phyloP scores from a whole-genome alignment of 1,140 invertebrate genomes.

The Aricia agestis region DNA sequence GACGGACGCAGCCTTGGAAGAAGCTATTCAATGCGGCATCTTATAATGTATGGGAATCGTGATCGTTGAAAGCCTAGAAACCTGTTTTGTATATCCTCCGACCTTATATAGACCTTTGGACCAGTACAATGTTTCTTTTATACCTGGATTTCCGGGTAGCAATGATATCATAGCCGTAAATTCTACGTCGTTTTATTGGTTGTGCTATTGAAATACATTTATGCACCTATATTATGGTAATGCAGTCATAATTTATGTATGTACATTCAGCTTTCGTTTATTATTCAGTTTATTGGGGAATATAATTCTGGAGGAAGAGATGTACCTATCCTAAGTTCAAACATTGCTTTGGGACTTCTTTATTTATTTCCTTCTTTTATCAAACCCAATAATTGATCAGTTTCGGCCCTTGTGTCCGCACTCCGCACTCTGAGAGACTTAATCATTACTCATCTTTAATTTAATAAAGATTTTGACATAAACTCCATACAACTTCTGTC shows the following conservation, averaged over 20 bases:
- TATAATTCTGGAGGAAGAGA: background rate
- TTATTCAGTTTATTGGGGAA: background rate
- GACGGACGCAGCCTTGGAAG: background rate
- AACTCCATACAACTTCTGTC: too few relatives aligned
- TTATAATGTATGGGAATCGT: constrained; percentile 1
- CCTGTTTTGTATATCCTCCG: constrained; percentile 12
- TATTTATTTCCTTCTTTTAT: too few relatives aligned
- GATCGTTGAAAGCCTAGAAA: constrained; percentile 5
- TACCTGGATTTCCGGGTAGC: constrained; percentile 3
- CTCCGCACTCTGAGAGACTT: too few relatives aligned
- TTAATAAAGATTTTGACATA: too few relatives aligned
- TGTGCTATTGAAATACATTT: background rate
- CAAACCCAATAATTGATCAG: too few relatives aligned
- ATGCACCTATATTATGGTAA: background rate
- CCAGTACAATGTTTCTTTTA: background rate
- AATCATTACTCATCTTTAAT: too few relatives aligned
- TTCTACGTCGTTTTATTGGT: background rate
- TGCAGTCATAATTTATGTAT: too few relatives aligned
- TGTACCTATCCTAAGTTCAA: too few relatives aligned
- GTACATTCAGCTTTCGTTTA: too few relatives aligned
- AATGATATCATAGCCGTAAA: constrained; percentile 1
- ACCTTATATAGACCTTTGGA: background rate
- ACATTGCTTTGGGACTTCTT: too few relatives aligned
- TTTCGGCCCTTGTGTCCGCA: too few relatives aligned
- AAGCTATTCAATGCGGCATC: background rate